Base-by-base conservation (phyloP, 2,888 invertebrate species). In the Gandaritis pyraliata region DNA sequence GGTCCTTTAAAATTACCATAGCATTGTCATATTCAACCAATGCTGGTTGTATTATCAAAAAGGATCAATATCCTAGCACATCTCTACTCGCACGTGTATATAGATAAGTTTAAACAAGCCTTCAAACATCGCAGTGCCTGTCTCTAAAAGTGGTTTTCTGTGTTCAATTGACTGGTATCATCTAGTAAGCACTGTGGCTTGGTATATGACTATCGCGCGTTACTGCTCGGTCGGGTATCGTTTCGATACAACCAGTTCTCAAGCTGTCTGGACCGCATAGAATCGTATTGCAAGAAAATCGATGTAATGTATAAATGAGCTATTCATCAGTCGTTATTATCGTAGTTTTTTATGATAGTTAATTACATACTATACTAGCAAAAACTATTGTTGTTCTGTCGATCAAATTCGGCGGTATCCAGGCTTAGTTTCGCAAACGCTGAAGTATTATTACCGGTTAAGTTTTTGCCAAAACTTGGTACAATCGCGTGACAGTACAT, bases 401-500 rank as follows among this genome's bases (percentile, higher is more conserved):
- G 46, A 36, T 58, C 38, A 68, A 68, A 72, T 75, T 74, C 64
- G 67, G 58, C 57, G 65, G 65, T 73, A 75, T 73, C 70, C 71
- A 73, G 70, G 70, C 71, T 73, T 61, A 59, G 67, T 77, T 80
- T 75, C 72, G 74, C 65, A 75, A 74, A 60, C 66, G 52, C 59
- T 65, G 68, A 69, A 6, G 72, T 70, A 75, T 73, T 70, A 68
- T 65, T 70, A 48, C 13, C 23, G 23, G 53, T 38, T 30, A 10
- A 49, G 29, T 49, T 49, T 72, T 81, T 87, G 77, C 80, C 77
- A 71, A 87, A 33, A 85, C 76, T 71, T 72, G 30, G 61, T 72
- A 70, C 67, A 76, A 74, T 85, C 79, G 85, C 87, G 83, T 88
- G 86, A 87, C 85, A 80, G 74, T 80, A 72, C 65, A 50, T 63